phyloP scores from a whole-genome alignment of 2,888 invertebrate species.

The Leucophenga montana region DNA sequence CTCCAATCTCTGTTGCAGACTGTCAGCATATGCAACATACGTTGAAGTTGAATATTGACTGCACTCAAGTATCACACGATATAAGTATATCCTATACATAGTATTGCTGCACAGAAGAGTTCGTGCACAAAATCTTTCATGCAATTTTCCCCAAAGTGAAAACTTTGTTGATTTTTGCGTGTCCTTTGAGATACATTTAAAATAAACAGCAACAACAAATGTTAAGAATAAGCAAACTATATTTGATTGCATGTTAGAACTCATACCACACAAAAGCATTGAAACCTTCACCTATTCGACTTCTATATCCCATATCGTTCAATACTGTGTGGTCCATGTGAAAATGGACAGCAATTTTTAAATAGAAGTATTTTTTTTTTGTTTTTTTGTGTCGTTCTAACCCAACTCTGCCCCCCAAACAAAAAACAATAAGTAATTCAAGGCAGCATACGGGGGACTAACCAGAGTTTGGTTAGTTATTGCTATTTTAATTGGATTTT shows the following conservation, averaged over 20 bases:
- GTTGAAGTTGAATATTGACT: no score
- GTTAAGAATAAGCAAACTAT: background rate
- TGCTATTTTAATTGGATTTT: no score
- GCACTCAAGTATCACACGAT: no score
- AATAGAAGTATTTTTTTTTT: background rate
- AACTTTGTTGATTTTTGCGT: conserved; percentile 8
- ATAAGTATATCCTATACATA: no score
- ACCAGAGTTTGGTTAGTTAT: no score
- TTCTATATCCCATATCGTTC: background rate
- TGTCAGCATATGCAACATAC: no score
- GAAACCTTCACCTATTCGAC: background rate
- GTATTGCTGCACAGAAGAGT: background rate
- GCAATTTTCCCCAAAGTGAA: conserved; percentile 13
- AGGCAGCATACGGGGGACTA: background rate
- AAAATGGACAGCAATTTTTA: conserved; percentile 18
- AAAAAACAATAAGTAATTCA: conserved; percentile 6
- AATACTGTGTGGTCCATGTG: background rate
- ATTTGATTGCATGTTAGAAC: conserved; percentile 17
- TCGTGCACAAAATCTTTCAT: conserved; percentile 1
- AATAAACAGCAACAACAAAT: conserved; percentile 15
- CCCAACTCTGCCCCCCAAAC: background rate
- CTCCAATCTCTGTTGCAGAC: no score
- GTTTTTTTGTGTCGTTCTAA: background rate
- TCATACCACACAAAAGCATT: background rate
- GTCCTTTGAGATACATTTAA: background rate